Evolutionary conservation across 2,797 vertebrate species (phyloP).

Genomic region (Sebastiscus tertius): DNA sequence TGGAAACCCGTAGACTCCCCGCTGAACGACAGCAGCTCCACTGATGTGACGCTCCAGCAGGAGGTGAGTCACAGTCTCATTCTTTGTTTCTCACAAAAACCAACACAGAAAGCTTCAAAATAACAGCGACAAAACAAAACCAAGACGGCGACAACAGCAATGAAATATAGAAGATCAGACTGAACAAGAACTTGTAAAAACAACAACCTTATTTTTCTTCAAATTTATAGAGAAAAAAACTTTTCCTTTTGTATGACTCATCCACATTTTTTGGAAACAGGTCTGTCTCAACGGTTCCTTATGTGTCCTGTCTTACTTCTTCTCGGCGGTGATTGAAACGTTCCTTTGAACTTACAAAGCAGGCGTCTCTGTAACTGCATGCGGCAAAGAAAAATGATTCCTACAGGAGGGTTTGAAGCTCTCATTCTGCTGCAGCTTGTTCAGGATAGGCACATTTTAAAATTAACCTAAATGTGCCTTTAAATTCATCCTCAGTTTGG

Average conservation of each 20-base stretch:
- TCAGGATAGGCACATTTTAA: background rate
- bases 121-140: background rate
- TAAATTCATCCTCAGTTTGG: background rate
- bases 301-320: conserved; percentile 16
- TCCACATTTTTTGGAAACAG: background rate
- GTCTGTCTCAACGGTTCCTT: background rate
- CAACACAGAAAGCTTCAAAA: conserved; percentile 1
- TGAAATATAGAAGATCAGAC: background rate
- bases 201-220: background rate
- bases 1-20: conserved; percentile 31
- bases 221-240: background rate
- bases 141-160: background rate
- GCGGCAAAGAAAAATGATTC: conserved; percentile 4
- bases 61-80: background rate
- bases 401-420: background rate
- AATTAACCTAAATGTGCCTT: background rate
- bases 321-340: conserved; percentile 25
- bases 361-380: background rate
- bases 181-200: background rate
- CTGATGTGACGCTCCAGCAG: conserved; percentile 20
- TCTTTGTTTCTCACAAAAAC: conserved; percentile 7
- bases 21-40: conserved; percentile 1
- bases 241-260: background rate
- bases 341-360: conserved; percentile 35
- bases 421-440: background rate